Evolutionary conservation across 2,113 vertebrate genomes (phyloP), one percentile per base, ranked within the genome.

Genomic region (Bettongia penicillata): DNA sequence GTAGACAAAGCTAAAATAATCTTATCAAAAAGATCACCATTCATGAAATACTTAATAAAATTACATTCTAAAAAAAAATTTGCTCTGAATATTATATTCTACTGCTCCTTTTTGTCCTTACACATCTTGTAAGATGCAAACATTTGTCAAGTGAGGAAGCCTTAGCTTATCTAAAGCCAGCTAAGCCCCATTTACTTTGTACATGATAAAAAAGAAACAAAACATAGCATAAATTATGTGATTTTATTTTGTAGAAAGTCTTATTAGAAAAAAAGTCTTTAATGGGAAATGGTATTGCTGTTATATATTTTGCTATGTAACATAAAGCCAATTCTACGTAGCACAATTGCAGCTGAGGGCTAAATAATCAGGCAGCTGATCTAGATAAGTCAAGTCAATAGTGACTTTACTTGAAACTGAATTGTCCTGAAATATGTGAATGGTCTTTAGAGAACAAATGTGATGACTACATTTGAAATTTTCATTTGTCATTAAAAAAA

Each of bases 261-360:
- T 91, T 55, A 95, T 43, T 91, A 43, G 77, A 84, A 94, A 0
- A 61, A 14, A 31, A 7, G 22, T 1, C 91, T 92, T 90, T 55
- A 23, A 53, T 90, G 53, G 6, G 57, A 93, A 53, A 23, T 5
- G 14, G 12, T n/a, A 26, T 91, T 91, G 0, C 57, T 55, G 90
- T 8, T 61, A 94, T 93, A 90, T 51, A 93, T 28, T 92, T 90
- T 90, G 52, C 10, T 89, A 43, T 53, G 90, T 0, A 3, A 47
- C 84, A 53, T 0, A 51, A 91, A 51, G 4, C 52, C 43, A 84
- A 31, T 61, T 61, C 57, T 93, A 16, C 26, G 61, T 95, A 89
- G 90, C 9, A 8, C 68, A 84, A 95, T 57, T 92, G 43, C 93
- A 96, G 51, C 51, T 94, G 19, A 95, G 90, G 9, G 61, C 4